phyloP scores from a whole-genome alignment of 2,113 vertebrate genomes.

The Chauna torquata region DNA sequence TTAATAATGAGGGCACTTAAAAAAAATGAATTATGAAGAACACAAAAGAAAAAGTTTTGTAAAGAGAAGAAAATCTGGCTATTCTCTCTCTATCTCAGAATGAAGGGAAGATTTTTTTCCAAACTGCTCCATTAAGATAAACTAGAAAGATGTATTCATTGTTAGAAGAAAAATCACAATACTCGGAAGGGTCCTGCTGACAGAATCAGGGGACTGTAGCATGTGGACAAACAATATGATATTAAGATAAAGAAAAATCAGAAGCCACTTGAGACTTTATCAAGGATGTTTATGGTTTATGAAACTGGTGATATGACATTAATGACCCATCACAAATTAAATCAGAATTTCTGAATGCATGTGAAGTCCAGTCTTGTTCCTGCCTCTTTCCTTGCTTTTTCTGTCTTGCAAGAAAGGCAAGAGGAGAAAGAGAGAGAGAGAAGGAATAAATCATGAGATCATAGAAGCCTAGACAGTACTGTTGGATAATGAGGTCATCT shows the following conservation, averaged over 20 bases:
- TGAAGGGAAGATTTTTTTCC: background rate
- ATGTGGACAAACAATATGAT: background rate
- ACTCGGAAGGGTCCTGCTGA: background rate
- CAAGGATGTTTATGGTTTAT: background rate
- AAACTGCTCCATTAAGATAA: background rate
- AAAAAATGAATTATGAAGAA: background rate
- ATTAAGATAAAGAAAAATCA: background rate
- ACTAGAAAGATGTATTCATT: background rate
- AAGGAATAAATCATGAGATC: background rate
- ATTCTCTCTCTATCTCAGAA: background rate
- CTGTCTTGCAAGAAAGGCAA: background rate
- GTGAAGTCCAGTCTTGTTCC: background rate
- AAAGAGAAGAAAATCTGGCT: background rate
- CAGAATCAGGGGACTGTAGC: background rate
- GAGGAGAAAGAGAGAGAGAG: background rate
- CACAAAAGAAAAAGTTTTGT: background rate
- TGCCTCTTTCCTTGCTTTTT: background rate
- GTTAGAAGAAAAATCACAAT: background rate
- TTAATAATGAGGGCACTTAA: background rate
- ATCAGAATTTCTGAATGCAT: background rate
- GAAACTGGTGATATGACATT: background rate
- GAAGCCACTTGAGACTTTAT: background rate
- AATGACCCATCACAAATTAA: background rate
- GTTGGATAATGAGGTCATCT: background rate
- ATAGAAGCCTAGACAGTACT: background rate